Base-by-base conservation (phyloP, 64 coral and sea anemone species). In the Astreopora myriophthalma region DNA sequence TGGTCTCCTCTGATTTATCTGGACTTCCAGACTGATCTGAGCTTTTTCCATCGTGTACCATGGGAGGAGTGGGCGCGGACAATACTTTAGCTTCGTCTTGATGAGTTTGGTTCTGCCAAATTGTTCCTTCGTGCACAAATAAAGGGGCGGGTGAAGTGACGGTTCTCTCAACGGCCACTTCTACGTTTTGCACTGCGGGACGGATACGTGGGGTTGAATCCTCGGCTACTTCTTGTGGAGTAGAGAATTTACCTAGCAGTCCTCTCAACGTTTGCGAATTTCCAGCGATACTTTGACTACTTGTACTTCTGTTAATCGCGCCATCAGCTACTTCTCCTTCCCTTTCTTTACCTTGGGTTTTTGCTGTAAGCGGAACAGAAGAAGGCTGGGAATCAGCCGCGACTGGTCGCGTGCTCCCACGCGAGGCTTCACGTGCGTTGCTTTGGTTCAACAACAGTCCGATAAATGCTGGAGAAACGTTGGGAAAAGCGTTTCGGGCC, bases 401-500 rank as follows among this genome's bases (percentile, higher is more conserved):
- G 9, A 7, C 5, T 0, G 20, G 0, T 9, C 27, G 48, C 36
- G 4, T 22, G 12, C 24, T 44, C 22, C 38, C 38, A 14, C 12
- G 40, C 79, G 33, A 34, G 52, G 30, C 20, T 11, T 31, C 32
- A 25, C 9, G 52, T 0, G 52, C 52, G 33, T 37, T 34, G 3
- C 55, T 57, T 83, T 83, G 79, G 14, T 83, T 83, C 34, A 64
- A 83, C 31, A 83, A 23, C 31, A 83, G n/a, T 20, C 58, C 57
- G 36, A 83, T 64, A 8, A 83, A 83, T 31, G 17, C 31, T 2
- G 79, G 79, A 64, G 79, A 65, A 65, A 83, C 29, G 38, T 25
- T 38, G 2, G 79, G 79, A 12, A 83, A 83, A 0, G 79, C 57
- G 12, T 83, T 17, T 3, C 57, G 79, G 0, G 79, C 52, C 79